Evolutionary conservation across 2,113 vertebrate genomes (phyloP), one percentile per base, ranked within the genome.

Genomic region (Rousettus leschenaultii): DNA sequence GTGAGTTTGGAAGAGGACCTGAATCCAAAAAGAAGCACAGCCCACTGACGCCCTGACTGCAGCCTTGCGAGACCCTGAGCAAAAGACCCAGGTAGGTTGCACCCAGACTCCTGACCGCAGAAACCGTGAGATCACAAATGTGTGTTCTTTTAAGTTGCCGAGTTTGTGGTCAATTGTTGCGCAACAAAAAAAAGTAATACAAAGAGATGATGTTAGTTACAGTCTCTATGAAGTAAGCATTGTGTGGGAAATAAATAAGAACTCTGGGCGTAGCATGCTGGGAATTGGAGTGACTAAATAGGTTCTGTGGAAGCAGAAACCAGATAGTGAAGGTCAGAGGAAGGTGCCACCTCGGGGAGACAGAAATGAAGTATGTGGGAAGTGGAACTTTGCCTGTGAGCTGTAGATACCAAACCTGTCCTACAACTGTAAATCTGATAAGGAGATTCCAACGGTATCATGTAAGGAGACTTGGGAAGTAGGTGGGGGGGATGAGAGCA

Each of bases 271-370:
- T 7, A 33, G 59, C 15, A n/a, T 63, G n/a, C 75, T 79, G 57
- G 33, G 45, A 79, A 53, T 61, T 38, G 11, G 45, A 87, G 26
- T 18, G 78, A 68, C 74, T 30, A 33, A 85, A 45, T 10, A 48
- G 33, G 19, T 91, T 91, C 28, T 71, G 57, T 70, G 90, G 95
- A 73, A 86, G 43, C 21, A 85, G 90, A 89, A 95, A 53, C 66
- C 86, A 86, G 38, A 71, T 33, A 59, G 74, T 57, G n/a, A 74
- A 92, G 88, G 87, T 86, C 90, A 84, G 45, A 66, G 85, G 48
- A 55, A 68, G 66, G 73, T 21, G 45, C 15, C 55, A 26, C 48
- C 26, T 59, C 35, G 35, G 43, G 59, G 66, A 88, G 53, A 92
- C 65, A 3, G 40, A 55, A 63, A 35, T 33, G 3, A 59, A 51